Evolutionary conservation across 2,888 invertebrate genomes (phyloP).

Genomic region (Acanthosepion pharaonis): DNA sequence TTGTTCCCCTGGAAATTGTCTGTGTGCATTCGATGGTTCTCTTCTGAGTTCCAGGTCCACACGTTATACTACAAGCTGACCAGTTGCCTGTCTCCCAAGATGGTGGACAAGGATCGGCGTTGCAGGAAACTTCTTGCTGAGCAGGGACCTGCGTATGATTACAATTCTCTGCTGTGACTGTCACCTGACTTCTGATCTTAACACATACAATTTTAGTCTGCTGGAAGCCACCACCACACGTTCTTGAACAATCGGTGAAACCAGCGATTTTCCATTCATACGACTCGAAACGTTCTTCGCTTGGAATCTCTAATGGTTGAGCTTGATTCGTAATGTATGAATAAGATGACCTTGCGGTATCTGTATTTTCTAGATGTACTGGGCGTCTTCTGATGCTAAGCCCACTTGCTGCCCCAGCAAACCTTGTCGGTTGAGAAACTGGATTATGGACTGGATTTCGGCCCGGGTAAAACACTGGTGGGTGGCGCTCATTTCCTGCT

Average conservation of each 20-base stretch:
- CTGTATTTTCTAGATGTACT: neutral
- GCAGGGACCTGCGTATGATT: neutral
- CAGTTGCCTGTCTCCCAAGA: conserved; percentile 41
- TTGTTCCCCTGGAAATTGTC: conserved; percentile 33
- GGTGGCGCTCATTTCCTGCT: neutral
- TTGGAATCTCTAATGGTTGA: neutral
- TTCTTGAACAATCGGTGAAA: conserved; percentile 44
- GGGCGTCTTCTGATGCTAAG: neutral
- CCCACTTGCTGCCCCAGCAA: neutral
- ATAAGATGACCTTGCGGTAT: neutral
- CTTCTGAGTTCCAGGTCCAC: conserved; percentile 40
- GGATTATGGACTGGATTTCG: neutral
- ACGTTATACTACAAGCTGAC: conserved; percentile 41
- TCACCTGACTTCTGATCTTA: conserved; percentile 46
- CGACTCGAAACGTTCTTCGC: neutral
- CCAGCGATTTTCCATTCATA: conserved; percentile 47
- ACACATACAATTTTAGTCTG: conserved; percentile 48
- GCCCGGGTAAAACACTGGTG: neutral
- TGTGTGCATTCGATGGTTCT: conserved; percentile 44
- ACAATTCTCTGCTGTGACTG: conserved; percentile 48
- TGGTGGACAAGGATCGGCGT: conserved; percentile 39
- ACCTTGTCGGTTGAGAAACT: neutral
- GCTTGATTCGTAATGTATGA: neutral
- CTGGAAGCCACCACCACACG: conserved; percentile 46
- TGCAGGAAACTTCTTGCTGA: conserved; percentile 45